These are phyloP conservation scores for Callionymus lyra DNA, from an alignment of 2,113 vertebrate genomes.

Conservation along the genomic window DNA sequence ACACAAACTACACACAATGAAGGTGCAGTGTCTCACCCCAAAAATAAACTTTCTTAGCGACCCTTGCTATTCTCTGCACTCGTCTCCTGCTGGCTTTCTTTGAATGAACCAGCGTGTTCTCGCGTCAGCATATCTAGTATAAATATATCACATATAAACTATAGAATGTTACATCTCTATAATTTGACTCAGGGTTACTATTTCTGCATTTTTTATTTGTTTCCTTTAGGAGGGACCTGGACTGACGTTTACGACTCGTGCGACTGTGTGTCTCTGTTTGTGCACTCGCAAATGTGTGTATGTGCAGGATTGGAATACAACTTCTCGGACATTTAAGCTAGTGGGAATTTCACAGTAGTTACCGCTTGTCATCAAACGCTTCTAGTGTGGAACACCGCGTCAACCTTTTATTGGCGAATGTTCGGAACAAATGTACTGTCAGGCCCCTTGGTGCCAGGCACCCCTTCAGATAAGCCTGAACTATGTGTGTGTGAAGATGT, in stretches of 20 bases:
- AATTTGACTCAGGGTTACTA: conserved; percentile 14
- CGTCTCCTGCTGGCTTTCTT: conserved; percentile 47
- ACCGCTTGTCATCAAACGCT: conserved; percentile 69
- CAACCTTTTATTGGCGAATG: conserved; percentile 50
- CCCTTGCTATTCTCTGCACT: conserved; percentile 20
- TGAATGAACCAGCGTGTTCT: conserved; percentile 45
- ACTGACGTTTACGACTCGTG: conserved; percentile 25
- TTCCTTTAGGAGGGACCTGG: conserved; percentile 35
- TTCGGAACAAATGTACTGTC: conserved; percentile 41
- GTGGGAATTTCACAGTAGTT: conserved; percentile 71
- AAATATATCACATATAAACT: too few species aligned
- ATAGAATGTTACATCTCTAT: too few species aligned
- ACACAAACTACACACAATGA: too few species aligned
- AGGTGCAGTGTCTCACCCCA: too few species aligned
- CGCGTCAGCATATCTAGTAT: not conserved
- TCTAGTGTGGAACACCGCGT: conserved; percentile 57
- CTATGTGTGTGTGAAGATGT: conserved; percentile 6
- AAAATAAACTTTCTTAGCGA: too few species aligned
- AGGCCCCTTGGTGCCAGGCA: conserved; percentile 15
- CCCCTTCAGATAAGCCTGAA: conserved; percentile 19
- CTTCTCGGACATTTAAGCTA: conserved; percentile 70
- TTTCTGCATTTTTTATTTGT: conserved; percentile 55
- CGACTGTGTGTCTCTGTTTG: conserved; percentile 7
- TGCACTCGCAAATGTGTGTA: conserved; percentile 30
- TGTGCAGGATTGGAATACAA: conserved; percentile 41